Evolutionary conservation across 2,888 invertebrate species (phyloP), one percentile per base, ranked within the genome.

Genomic region (Drosophila acutilabella): DNA sequence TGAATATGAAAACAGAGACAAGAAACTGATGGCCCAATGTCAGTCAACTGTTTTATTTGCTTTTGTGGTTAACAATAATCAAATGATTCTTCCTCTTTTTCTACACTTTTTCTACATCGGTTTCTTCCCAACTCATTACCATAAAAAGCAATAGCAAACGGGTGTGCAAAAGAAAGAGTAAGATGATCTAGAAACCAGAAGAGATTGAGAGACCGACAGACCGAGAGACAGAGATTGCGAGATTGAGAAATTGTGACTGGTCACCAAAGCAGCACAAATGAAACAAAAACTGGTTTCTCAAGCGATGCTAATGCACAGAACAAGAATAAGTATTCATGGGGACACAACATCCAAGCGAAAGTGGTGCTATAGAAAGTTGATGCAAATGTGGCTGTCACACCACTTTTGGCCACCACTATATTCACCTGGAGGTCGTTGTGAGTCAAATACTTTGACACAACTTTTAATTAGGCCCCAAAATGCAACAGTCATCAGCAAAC

Each of bases 331-430:
- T 57, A 78, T 73, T 78, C 74, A 61, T 51, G 68, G 70, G 48
- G 67, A 64, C 53, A 73, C 36, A 36, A 36, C 36, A 36, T 74
- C 64, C 88, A 83, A 30, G 89, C 88, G 83, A 83, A 83, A 83
- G 83, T 83, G 89, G 72, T 89, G 88, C 89, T 81, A 83, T 89
- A 89, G 83, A 83, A 83, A 83, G 83, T 83, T 89, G 69, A 66
- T 64, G 66, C 62, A 47, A 73, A 60, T 62, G 45, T 48, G 33
- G 64, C 14, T 58, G 44, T 56, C 64, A 58, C 50, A 45, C 20
- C 54, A 23, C 36, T 16, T 7, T 23, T 30, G 40, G 26, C 11
- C 44, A 45, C n/a, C 38, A 26, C 47, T 20, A n/a, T 41, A 30
- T 30, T 42, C 51, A 54, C 47, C 61, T 38, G 26, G 44, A n/a